These are phyloP conservation scores for Tursiops truncatus DNA, from an alignment of 2,113 vertebrate species.

Conservation along the genomic window DNA sequence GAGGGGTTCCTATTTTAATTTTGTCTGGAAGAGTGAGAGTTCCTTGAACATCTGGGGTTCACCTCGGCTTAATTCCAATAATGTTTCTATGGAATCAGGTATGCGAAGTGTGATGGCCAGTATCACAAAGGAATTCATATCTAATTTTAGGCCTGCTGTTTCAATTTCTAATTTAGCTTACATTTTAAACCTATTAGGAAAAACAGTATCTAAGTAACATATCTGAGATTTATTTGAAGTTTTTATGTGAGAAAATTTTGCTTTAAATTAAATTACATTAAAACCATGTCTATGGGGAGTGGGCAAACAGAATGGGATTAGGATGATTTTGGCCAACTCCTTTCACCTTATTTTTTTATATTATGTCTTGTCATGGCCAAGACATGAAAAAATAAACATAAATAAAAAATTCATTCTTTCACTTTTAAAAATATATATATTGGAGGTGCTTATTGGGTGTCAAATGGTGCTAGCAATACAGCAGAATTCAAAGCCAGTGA, in stretches of 20 bases:
- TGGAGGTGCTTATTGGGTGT: not conserved
- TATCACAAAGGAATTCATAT: conserved; percentile 60
- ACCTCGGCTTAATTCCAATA: conserved; percentile 56
- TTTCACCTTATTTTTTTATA: not conserved
- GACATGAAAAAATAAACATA: not conserved
- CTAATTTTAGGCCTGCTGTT: conserved; percentile 68
- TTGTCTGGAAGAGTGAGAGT: conserved; percentile 47
- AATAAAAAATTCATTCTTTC: not conserved
- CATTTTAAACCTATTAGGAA: conserved; percentile 66
- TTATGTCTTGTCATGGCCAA: not conserved
- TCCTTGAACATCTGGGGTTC: conserved; percentile 71
- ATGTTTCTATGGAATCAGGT: conserved; percentile 52
- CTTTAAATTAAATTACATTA: conserved; percentile 66
- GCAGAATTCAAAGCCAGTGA: not conserved
- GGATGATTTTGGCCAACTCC: not conserved
- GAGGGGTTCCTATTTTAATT: conserved; percentile 73
- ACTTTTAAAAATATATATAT: not conserved
- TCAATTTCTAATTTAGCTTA: conserved; percentile 66
- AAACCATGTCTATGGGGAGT: not conserved
- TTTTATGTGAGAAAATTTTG: conserved; percentile 50
- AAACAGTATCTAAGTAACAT: conserved; percentile 46
- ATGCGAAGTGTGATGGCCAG: conserved; percentile 41
- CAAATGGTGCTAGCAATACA: not conserved
- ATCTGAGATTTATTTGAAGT: conserved; percentile 58
- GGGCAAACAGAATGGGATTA: not conserved